Evolutionary conservation across 2,797 vertebrate species (phyloP).

Genomic region (Poecilia gillii): DNA sequence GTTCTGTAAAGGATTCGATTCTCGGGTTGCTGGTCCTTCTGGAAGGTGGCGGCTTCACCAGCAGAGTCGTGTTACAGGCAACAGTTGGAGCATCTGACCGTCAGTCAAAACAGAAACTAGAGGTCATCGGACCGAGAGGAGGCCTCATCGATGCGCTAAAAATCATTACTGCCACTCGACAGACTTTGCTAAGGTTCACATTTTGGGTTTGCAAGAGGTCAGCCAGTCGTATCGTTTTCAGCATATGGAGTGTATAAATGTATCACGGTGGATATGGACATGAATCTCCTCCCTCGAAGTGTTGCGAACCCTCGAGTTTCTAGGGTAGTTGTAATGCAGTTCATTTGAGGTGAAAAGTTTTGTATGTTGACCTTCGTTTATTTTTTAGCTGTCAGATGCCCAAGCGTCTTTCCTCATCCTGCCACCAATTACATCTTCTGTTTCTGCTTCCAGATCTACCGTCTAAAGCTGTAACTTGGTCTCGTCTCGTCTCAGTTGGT

Average conservation of each 20-base stretch:
- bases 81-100: not conserved
- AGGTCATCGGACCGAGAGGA: not conserved
- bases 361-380: not conserved
- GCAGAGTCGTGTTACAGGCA: not conserved
- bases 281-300: not conserved
- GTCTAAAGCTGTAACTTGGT: not conserved
- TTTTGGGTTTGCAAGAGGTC: not conserved
- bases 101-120: not conserved
- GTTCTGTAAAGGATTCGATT: not conserved
- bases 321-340: not conserved
- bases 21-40: not conserved
- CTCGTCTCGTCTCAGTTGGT: not conserved
- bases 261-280: not conserved
- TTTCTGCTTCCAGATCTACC: not conserved
- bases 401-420: not conserved
- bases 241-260: not conserved
- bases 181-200: not conserved
- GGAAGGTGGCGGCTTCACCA: not conserved
- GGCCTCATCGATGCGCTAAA: not conserved
- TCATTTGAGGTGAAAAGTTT: not conserved
- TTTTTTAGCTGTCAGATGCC: not conserved
- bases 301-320: not conserved
- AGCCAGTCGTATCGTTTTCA: not conserved
- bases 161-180: not conserved
- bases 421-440: not conserved